Evolutionary conservation across 92 coral and sea anemone species (phyloP).

Genomic region (Montipora capitata): DNA sequence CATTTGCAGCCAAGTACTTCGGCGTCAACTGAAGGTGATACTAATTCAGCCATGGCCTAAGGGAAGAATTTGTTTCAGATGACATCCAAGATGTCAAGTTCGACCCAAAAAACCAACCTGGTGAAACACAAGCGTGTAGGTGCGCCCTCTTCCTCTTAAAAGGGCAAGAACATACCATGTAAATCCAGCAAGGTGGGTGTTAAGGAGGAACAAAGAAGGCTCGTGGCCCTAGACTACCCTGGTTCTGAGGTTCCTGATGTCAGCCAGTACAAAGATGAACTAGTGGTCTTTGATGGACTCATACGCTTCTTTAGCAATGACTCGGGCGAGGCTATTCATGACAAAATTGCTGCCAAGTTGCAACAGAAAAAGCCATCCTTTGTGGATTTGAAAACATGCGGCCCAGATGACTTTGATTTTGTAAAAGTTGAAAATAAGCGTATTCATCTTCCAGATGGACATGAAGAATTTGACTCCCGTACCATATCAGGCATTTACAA

Average conservation of each 20-base stretch:
- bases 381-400: constrained; percentile 35
- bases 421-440: constrained; percentile 50
- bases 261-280: constrained; percentile 3
- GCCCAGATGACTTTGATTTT: constrained; percentile 34
- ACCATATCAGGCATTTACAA: constrained; percentile 31
- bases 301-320: constrained; percentile 33
- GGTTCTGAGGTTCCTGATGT: constrained; percentile 43
- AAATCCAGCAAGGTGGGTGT: constrained; percentile 30
- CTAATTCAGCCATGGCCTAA: constrained; percentile 2
- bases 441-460: constrained; percentile 12
- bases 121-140: constrained; percentile 51
- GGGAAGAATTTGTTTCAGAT: neutral
- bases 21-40: neutral
- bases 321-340: constrained; percentile 17
- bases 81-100: constrained; percentile 12
- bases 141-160: constrained; percentile 28
- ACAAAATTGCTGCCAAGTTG: constrained; percentile 47
- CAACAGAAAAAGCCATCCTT: constrained; percentile 23
- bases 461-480: constrained; percentile 35
- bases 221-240: constrained; percentile 62
- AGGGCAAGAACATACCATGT: constrained; percentile 15
- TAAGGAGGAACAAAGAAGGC: constrained; percentile 39
- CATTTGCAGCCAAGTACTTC: constrained; percentile 6
- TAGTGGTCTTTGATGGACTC: constrained; percentile 59
- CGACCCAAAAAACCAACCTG: constrained; percentile 37